A percentile compares a stretch with the other conserved stretches of the same genome.
Evolutionary conservation across 2,888 invertebrate species (phyloP).

Genomic region (Apodemia mormo): DNA sequence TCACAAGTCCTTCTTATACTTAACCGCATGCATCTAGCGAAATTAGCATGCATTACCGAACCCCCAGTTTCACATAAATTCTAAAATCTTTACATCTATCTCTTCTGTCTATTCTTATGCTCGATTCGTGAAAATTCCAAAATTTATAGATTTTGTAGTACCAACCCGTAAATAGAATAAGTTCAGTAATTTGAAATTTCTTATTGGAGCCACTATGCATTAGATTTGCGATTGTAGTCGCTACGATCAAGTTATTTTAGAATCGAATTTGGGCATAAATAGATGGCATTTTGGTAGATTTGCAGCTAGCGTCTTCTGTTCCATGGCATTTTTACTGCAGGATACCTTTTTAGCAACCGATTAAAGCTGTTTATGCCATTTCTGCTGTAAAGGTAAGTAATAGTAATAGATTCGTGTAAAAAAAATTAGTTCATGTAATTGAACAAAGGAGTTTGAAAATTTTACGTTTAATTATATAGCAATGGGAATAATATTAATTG

Average conservation of each 20-base stretch:
- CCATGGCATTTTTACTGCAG: constrained; percentile 61
- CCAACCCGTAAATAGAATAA: constrained; percentile 57
- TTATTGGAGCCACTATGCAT: constrained; percentile 75
- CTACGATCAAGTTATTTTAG: constrained; percentile 75
- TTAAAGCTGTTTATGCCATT: constrained; percentile 25
- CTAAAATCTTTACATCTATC: constrained; percentile 48
- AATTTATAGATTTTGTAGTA: constrained; percentile 70
- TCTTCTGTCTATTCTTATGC: constrained; percentile 49
- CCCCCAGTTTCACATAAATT: constrained; percentile 49
- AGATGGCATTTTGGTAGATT: constrained; percentile 72
- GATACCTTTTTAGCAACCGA: constrained; percentile 45
- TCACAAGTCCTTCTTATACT: constrained; percentile 32
- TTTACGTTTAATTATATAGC: background rate
- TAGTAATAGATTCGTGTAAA: constrained; percentile 17
- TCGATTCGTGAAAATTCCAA: constrained; percentile 79
- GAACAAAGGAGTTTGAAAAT: constrained; percentile 4
- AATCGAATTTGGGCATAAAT: constrained; percentile 72
- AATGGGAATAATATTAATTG: too few relatives aligned
- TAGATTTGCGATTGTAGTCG: constrained; percentile 79
- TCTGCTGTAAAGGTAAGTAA: constrained; percentile 30
- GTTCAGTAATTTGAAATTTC: constrained; percentile 60
- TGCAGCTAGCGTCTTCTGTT: constrained; percentile 75
- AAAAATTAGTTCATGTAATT: background rate
- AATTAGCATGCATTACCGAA: constrained; percentile 61
- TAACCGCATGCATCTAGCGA: constrained; percentile 59